phyloP scores from a whole-genome alignment of 2,888 invertebrate genomes.

The Leistus spinibarbis region DNA sequence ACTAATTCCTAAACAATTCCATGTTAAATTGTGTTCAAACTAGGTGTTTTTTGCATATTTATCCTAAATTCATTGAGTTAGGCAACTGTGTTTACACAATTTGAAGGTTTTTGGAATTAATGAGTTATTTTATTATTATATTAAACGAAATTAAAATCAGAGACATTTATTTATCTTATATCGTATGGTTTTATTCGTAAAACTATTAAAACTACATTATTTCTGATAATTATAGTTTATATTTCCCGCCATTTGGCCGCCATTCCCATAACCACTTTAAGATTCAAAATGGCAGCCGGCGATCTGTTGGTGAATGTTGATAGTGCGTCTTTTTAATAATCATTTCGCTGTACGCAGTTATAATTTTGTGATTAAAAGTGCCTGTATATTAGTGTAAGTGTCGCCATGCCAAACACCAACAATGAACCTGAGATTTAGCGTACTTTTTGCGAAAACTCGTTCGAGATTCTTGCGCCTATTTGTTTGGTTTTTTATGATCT shows the following conservation, averaged over 20 bases:
- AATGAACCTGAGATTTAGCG: background rate
- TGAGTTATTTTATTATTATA: too few species aligned
- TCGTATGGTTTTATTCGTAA: too few species aligned
- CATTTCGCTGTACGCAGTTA: conserved; percentile 27
- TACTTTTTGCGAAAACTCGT: background rate
- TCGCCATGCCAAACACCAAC: background rate
- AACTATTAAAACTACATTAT: background rate
- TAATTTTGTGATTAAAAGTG: conserved; percentile 35
- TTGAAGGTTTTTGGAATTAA: too few species aligned
- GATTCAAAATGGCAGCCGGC: background rate
- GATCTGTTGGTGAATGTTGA: conserved; percentile 4
- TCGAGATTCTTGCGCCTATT: background rate
- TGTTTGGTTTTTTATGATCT: background rate
- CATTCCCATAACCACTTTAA: background rate
- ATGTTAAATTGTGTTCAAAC: too few species aligned
- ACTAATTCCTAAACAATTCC: too few species aligned
- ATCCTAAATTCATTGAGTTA: too few species aligned
- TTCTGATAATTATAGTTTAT: background rate
- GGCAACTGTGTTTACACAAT: too few species aligned
- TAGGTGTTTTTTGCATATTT: too few species aligned
- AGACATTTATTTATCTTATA: too few species aligned
- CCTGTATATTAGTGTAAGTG: conserved; percentile 33
- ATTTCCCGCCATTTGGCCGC: background rate
- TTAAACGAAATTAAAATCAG: too few species aligned
- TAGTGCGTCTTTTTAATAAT: conserved; percentile 38